Evolutionary conservation across 2,797 vertebrate species (phyloP).

Genomic region (Pantherophis vulpinus): DNA sequence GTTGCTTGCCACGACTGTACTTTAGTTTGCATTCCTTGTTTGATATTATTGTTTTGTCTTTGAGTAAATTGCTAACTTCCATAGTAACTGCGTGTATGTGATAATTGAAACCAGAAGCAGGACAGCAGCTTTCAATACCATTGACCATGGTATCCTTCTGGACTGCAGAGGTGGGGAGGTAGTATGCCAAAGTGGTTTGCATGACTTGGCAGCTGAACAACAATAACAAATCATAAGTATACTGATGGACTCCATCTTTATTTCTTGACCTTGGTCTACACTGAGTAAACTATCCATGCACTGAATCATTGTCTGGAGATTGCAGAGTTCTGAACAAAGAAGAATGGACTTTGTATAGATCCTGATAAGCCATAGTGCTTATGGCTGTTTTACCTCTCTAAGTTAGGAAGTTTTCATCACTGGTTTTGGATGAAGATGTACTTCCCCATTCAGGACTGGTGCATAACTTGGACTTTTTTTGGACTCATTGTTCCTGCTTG

Average conservation of each 20-base stretch:
- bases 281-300: neutral
- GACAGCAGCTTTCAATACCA: neutral
- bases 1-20: neutral
- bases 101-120: neutral
- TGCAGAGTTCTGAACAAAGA: neutral
- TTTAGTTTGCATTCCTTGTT: neutral
- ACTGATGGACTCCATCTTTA: neutral
- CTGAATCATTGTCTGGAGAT: neutral
- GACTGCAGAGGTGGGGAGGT: neutral
- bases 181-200: neutral
- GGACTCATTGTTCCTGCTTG: neutral
- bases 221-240: neutral
- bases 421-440: neutral
- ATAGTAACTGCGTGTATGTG: neutral
- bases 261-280: neutral
- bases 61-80: neutral
- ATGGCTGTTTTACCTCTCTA: neutral
- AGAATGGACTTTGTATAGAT: neutral
- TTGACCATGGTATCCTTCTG: neutral
- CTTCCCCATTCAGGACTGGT: neutral
- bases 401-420: neutral
- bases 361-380: neutral
- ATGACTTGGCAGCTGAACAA: neutral
- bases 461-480: neutral
- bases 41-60: neutral